Evolutionary conservation across 2,888 invertebrate genomes (phyloP).

Genomic region (Chrysolina haemoptera): DNA sequence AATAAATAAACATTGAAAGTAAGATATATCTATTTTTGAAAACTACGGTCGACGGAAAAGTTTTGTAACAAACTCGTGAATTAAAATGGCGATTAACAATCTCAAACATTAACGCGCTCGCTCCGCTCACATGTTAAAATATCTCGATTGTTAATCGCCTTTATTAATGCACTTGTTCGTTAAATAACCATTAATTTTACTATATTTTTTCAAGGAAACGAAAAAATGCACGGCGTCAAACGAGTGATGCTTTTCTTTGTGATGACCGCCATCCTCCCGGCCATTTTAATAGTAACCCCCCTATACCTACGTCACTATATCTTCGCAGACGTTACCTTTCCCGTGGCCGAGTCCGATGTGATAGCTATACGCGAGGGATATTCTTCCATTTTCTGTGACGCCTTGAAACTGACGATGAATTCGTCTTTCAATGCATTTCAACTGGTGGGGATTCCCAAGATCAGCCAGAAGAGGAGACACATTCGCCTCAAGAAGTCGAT

Average conservation of each 20-base stretch:
- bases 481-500: slow-evolving; percentile 86
- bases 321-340: slow-evolving; percentile 84
- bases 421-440: slow-evolving; percentile 72
- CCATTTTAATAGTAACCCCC: slow-evolving; percentile 82
- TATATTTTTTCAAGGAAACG: slow-evolving; percentile 73
- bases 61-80: too few relatives aligned
- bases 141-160: too few relatives aligned
- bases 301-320: slow-evolving; percentile 83
- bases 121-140: too few relatives aligned
- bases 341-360: slow-evolving; percentile 88
- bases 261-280: slow-evolving; percentile 83
- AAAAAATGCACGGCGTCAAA: slow-evolving; percentile 85
- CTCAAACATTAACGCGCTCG: too few relatives aligned
- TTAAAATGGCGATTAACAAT: too few relatives aligned
- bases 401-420: slow-evolving; percentile 85
- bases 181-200: too few relatives aligned
- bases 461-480: slow-evolving; percentile 80
- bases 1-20: too few relatives aligned
- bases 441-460: slow-evolving; percentile 74
- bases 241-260: slow-evolving; percentile 85
- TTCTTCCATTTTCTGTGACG: slow-evolving; percentile 86
- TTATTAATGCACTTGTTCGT: too few relatives aligned
- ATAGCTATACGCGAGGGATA: slow-evolving; percentile 87
- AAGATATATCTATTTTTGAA: too few relatives aligned
- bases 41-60: too few relatives aligned